Evolutionary conservation across 2,797 vertebrate genomes (phyloP).

Genomic region (Rachycentron canadum): DNA sequence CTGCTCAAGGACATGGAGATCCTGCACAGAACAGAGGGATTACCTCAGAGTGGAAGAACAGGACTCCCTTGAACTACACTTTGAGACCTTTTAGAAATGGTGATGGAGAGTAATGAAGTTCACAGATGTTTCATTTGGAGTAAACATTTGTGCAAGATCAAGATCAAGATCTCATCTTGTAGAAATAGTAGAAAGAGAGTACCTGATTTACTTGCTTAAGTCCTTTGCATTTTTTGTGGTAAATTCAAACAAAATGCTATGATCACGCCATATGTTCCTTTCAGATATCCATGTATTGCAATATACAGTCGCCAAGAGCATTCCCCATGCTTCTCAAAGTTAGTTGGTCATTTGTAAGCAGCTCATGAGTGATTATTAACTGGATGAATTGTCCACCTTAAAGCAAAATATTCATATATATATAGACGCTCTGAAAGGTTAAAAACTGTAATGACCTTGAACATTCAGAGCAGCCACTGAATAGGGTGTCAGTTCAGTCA

Average conservation of each 20-base stretch:
- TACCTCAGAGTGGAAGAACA: background rate
- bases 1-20: slow-evolving; percentile 2
- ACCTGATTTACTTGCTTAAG: background rate
- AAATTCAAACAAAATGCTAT: background rate
- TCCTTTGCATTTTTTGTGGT: background rate
- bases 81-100: background rate
- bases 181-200: background rate
- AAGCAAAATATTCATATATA: background rate
- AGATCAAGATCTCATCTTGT: background rate
- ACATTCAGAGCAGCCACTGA: background rate
- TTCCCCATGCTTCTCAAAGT: background rate
- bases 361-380: background rate
- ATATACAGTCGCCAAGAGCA: too few species aligned
- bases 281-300: background rate
- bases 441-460: slow-evolving; percentile 16
- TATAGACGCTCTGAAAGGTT: background rate
- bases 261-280: too few species aligned
- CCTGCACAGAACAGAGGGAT: slow-evolving; percentile 10
- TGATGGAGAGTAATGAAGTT: background rate
- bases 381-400: background rate
- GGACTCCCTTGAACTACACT: background rate
- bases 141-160: background rate
- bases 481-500: slow-evolving; percentile 3
- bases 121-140: background rate
- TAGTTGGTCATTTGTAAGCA: background rate